Conservation (phyloP, 2,113 vertebrate species). For the Epinephelus fuscoguttatus region DNA sequence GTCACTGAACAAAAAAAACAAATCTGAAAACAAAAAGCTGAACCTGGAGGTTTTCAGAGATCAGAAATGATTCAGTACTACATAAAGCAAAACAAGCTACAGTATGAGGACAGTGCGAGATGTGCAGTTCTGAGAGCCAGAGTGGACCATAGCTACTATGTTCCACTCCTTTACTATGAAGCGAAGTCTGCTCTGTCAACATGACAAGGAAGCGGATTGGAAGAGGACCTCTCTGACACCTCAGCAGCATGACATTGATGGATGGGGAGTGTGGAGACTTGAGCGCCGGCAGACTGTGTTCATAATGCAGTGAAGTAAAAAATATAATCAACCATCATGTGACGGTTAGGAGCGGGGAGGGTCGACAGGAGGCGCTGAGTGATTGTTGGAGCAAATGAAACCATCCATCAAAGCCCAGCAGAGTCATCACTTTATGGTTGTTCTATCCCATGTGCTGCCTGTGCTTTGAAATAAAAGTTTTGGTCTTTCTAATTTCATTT, state of each 20-base stretch:
- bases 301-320: constrained; percentile 25
- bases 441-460: accelerated
- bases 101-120: background rate
- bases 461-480: background rate
- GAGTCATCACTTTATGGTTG: constrained; percentile 11
- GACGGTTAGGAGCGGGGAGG: background rate
- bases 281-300: constrained; percentile 14
- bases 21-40: background rate
- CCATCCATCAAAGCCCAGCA: constrained; percentile 40
- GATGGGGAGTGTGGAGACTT: constrained; percentile 1
- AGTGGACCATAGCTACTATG: accelerated
- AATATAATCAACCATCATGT: background rate
- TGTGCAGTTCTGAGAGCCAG: background rate
- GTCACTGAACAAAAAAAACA: background rate
- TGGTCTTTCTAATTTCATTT: background rate
- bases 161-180: background rate
- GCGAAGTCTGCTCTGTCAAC: background rate
- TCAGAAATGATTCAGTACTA: background rate
- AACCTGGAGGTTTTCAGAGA: background rate
- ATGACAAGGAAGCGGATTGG: background rate
- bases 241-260: constrained; percentile 22
- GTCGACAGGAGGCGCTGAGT: constrained; percentile 4
- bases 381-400: constrained; percentile 37
- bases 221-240: constrained; percentile 11
- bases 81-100: background rate